Evolutionary conservation across 2,888 invertebrate species (phyloP).

Genomic region (Stenolophus ochropezus): DNA sequence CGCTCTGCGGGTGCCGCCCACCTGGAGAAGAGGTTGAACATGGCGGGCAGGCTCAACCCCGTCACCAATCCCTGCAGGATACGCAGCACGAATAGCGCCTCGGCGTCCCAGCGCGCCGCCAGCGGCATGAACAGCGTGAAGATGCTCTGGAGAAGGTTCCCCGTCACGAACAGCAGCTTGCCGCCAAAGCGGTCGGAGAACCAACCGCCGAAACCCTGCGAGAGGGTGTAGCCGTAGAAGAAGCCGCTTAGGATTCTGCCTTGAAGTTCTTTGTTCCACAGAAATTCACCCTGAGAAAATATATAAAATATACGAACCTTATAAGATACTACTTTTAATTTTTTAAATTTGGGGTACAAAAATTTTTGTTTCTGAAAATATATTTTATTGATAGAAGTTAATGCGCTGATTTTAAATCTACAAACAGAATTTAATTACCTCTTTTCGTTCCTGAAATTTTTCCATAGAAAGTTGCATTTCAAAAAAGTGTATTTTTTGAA

Average conservation of each 20-base stretch:
- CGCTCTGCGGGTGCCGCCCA: slow-evolving; percentile 73
- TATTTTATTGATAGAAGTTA: too few relatives aligned
- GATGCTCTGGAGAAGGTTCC: slow-evolving; percentile 69
- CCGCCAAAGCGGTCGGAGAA: slow-evolving; percentile 72
- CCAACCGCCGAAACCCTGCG: slow-evolving; percentile 71
- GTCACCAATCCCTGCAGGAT: slow-evolving; percentile 73
- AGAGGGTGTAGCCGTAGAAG: slow-evolving; percentile 74
- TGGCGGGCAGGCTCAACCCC: slow-evolving; percentile 69
- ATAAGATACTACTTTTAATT: not conserved
- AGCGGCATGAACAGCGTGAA: slow-evolving; percentile 73
- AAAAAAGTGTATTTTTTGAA: too few relatives aligned
- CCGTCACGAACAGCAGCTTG: slow-evolving; percentile 70
- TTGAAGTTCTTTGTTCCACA: slow-evolving; percentile 75
- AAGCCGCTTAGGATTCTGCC: slow-evolving; percentile 75
- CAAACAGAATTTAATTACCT: too few relatives aligned
- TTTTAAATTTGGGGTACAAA: not conserved
- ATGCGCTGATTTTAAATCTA: too few relatives aligned
- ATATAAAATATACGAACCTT: not conserved
- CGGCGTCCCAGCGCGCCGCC: slow-evolving; percentile 71
- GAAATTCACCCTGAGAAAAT: slow-evolving; percentile 71
- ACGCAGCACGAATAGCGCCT: slow-evolving; percentile 70
- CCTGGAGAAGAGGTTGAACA: slow-evolving; percentile 70
- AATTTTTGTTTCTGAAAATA: too few relatives aligned
- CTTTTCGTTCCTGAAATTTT: too few relatives aligned
- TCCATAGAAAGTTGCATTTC: too few relatives aligned